Evolutionary conservation across 2,113 vertebrate species (phyloP).

Genomic region (Capricornis sumatraensis): DNA sequence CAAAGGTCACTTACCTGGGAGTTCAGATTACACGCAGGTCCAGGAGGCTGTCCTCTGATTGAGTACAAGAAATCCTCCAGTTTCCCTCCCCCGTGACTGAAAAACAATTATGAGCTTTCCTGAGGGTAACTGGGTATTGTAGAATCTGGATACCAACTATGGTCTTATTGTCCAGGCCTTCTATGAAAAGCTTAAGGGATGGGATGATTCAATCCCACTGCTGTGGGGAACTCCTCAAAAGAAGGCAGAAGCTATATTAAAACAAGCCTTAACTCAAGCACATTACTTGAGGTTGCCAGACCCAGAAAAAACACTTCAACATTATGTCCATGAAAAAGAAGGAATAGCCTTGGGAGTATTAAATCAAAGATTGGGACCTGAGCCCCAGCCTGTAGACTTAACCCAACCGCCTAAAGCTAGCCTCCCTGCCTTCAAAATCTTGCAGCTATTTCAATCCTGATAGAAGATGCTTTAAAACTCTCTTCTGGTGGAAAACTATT

Average conservation of each 20-base stretch:
- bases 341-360: background rate
- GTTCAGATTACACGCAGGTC: background rate
- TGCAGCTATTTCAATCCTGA: background rate
- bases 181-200: background rate
- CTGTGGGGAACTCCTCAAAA: background rate
- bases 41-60: background rate
- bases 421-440: background rate
- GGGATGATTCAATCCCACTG: background rate
- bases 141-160: background rate
- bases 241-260: background rate
- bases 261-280: background rate
- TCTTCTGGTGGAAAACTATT: background rate
- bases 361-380: background rate
- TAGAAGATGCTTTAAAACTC: background rate
- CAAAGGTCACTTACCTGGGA: background rate
- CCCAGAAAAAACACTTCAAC: background rate
- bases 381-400: background rate
- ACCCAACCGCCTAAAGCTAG: background rate
- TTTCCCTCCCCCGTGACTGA: accelerated
- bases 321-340: background rate
- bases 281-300: background rate
- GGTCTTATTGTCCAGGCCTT: background rate
- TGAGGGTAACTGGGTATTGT: background rate
- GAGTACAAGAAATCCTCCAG: background rate
- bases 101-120: background rate